Percentiles rank a stretch among this genome's conserved stretches.
Conservation (phyloP, 2,797 vertebrate species). For the Epinephelus malabaricus region DNA sequence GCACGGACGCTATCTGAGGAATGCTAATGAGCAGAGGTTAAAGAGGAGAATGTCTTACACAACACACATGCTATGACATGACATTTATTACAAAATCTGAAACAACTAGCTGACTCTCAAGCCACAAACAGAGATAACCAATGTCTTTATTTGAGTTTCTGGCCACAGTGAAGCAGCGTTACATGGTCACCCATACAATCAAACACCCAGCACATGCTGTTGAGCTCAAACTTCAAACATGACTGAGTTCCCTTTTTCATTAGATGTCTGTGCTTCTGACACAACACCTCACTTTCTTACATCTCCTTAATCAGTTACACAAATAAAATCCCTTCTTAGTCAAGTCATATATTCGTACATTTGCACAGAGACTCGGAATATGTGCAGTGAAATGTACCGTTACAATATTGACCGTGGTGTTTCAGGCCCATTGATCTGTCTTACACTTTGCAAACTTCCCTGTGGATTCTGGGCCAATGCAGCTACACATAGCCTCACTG, state of each 20-base stretch:
- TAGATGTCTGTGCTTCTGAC: conserved; percentile 22
- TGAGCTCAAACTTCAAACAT: conserved; percentile 60
- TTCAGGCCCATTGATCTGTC: conserved; percentile 9
- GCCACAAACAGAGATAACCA: conserved; percentile 35
- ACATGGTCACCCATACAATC: conserved; percentile 43
- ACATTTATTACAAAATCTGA: neutral
- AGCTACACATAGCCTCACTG: neutral
- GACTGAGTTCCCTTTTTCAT: conserved; percentile 50
- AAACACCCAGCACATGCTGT: conserved; percentile 48
- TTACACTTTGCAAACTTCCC: neutral
- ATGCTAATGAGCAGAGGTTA: conserved; percentile 22
- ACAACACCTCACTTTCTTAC: conserved; percentile 46
- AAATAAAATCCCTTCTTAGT: conserved; percentile 17
- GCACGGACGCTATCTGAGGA: conserved; percentile 9
- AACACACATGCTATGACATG: neutral
- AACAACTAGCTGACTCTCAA: conserved; percentile 14
- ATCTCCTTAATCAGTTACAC: conserved; percentile 41
- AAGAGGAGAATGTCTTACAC: conserved; percentile 1
- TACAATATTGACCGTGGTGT: neutral
- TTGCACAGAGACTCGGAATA: conserved; percentile 49
- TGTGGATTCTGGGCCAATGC: neutral
- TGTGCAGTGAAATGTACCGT: conserved; percentile 42
- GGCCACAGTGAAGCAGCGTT: conserved; percentile 53
- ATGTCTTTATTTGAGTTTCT: conserved; percentile 74
- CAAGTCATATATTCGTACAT: conserved; percentile 5